Evolutionary conservation across 2,113 vertebrate species (phyloP), one percentile per base, ranked within the genome.

Genomic region (Vicugna pacos): DNA sequence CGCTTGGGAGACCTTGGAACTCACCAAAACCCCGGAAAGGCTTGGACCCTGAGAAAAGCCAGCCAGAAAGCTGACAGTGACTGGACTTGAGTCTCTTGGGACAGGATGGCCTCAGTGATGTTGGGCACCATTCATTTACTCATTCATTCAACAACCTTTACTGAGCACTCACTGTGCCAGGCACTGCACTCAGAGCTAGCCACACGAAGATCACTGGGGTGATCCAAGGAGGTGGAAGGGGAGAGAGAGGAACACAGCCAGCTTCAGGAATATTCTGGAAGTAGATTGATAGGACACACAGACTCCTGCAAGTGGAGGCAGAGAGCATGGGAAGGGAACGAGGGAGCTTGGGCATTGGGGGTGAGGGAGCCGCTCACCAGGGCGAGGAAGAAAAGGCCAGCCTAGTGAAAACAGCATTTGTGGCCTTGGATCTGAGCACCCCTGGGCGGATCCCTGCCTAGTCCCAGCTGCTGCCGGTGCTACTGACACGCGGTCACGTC

Each of bases 401-500:
- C 17, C 32, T 42, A 19, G 4, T 11, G 42, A 38, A 12, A 20
- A 9, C 56, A 6, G 28, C 24, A 6, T 50, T 6, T 0, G 24
- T 4, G 48, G 30, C 46, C 38, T 28, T 46, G 64, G 62, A 15
- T 6, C 5, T 13, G 28, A 42, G 86, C n/a, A 0, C 22, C 52
- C 46, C 6, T 6, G 28, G 16, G 3, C 13, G 22, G 54, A 26
- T 28, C 64, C 73, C 67, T 35, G 17, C 56, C 9, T 38, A 11
- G 38, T 30, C 50, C 8, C 20, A 30, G 35, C 60, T 11, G 3
- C 28, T 20, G 26, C 2, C 15, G n/a, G 42, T 38, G n/a, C 58
- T 52, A 2, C 50, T 12, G 7, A 1, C 17, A 7, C 6, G 1
- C 1, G 35, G 8, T 2, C 50, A 3, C 0, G 0, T 22, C 38